Base-by-base conservation (phyloP, 2,888 invertebrate species). In the Timema podura region DNA sequence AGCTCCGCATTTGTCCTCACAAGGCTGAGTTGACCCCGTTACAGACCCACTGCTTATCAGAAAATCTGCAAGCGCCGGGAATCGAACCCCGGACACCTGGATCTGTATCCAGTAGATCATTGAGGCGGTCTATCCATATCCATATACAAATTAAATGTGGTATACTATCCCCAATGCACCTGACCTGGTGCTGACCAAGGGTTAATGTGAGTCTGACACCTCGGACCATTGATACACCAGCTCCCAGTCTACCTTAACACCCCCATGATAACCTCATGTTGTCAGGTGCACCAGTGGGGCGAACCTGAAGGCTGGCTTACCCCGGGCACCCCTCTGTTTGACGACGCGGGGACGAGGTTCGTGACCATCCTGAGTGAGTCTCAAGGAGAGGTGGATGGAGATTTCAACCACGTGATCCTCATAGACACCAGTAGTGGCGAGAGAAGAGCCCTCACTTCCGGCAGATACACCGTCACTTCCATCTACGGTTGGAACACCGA, bases 241-340 rank as follows among this genome's bases (percentile, higher is more conserved):
- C 7, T 64, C 45, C 9, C 30, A 46, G n/a, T 64, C 10, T 46
- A 64, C 9, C 9, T 64, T 46, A n/a, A 5, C 44, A 9, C 45
- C 15, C 15, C 30, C 9, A 0, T 64, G 11, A 16, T 11, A 51
- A 10, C n/a, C 2, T 64, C 71, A 49, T 45, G 49, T 46, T 73
- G 70, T 44, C 73, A 81, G 76, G 77, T 82, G 77, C 82, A 79
- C 73, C 84, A 78, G 73, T 81, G 88, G n/a, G 79, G 80, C 0
- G 89, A 91, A 77, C 80, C 84, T 0, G 81, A 85, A 0, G 93
- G 93, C 1, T 93, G 93, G 93, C 82, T 93, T 6, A 85, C 86
- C 45, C 81, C 81, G 9, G 80, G 83, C 6, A 74, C 78, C 0
- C 89, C 90, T 0, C 77, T 84, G 10, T 88, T 77, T 54, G 75